phyloP scores from a whole-genome alignment of 2,888 invertebrate species.

The Dasysyrphus tricinctus region DNA sequence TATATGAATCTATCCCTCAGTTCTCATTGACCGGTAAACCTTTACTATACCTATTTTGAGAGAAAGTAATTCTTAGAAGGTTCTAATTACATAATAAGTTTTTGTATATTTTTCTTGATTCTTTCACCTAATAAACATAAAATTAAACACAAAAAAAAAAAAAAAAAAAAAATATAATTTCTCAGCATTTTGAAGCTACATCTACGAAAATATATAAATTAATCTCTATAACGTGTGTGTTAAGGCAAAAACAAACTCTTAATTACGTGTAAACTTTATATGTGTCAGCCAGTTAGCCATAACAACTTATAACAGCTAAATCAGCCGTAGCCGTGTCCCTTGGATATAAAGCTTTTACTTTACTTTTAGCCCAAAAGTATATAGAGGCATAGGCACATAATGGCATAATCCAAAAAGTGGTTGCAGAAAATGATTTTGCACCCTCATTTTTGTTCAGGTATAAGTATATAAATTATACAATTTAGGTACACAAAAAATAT shows the following conservation, averaged over 20 bases:
- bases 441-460: constrained; percentile 37
- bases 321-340: constrained; percentile 58
- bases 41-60: background rate
- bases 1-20: too few species aligned
- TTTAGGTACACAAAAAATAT: constrained; percentile 49
- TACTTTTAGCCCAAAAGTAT: constrained; percentile 53
- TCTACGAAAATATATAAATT: constrained; percentile 35
- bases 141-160: constrained; percentile 42
- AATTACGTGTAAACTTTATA: constrained; percentile 51
- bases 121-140: constrained; percentile 36
- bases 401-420: constrained; percentile 60
- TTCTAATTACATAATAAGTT: background rate
- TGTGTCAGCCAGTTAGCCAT: constrained; percentile 56
- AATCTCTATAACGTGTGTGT: constrained; percentile 51
- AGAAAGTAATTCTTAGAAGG: background rate
- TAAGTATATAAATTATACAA: constrained; percentile 38
- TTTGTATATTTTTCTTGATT: background rate
- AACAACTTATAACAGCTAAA: constrained; percentile 34
- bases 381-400: background rate
- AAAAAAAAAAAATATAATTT: constrained; percentile 46
- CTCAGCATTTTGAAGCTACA: constrained; percentile 38
- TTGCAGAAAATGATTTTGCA: constrained; percentile 56
- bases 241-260: constrained; percentile 45
- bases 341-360: constrained; percentile 37
- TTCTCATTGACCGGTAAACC: background rate